A percentile compares a stretch with the other conserved stretches of the same genome.
phyloP scores from a whole-genome alignment of 2,888 invertebrate genomes.

The Caradrina kadenii region DNA sequence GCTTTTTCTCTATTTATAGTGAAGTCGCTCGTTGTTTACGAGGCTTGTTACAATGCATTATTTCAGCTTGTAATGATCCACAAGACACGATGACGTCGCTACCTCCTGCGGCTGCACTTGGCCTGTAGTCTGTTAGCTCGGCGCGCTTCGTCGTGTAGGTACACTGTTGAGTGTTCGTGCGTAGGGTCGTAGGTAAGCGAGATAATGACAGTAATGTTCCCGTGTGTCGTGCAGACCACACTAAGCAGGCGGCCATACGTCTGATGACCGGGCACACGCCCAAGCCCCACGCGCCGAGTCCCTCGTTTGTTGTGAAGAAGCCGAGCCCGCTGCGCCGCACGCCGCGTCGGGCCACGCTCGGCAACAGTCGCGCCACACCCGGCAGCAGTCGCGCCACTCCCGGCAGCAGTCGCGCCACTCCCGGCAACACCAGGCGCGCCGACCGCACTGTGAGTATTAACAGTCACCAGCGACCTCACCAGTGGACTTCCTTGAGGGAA shows the following conservation, averaged over 20 bases:
- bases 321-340: conserved; percentile 33
- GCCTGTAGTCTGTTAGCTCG: conserved; percentile 16
- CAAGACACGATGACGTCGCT: conserved; percentile 15
- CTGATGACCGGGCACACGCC: conserved; percentile 85
- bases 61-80: conserved; percentile 6
- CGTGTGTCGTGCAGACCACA: conserved; percentile 76
- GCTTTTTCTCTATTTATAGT: not conserved
- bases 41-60: not conserved
- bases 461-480: not conserved
- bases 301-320: conserved; percentile 17
- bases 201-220: conserved; percentile 1
- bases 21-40: not conserved
- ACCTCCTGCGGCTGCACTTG: conserved; percentile 18
- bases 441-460: conserved; percentile 32
- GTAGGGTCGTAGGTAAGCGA: conserved; percentile 1
- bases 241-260: conserved; percentile 86
- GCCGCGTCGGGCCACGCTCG: conserved; percentile 7
- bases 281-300: conserved; percentile 19
- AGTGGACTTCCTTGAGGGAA: no score
- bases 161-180: conserved; percentile 3
- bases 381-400: not conserved
- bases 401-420: not conserved
- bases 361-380: not conserved
- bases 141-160: conserved; percentile 13
- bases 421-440: not conserved